Evolutionary conservation across 1,140 invertebrate genomes (phyloP), one percentile per base, ranked within the genome.

Genomic region (Frieseomelitta varia): DNA sequence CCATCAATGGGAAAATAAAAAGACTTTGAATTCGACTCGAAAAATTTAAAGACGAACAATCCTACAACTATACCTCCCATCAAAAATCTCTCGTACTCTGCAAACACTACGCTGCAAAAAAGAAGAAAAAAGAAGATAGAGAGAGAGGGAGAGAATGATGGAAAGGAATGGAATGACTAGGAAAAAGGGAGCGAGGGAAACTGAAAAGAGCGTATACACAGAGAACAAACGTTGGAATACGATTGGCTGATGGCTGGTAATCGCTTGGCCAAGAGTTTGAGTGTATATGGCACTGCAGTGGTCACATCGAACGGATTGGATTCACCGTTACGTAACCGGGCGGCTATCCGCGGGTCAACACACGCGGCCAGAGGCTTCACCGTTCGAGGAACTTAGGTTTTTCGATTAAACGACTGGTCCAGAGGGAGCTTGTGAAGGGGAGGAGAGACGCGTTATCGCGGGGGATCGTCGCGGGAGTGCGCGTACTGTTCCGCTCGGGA

Each of bases 321-420:
- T 93, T 91, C 91, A 92, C 92, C 91, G 92, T 93, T 93, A 93
- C 85, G 89, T 92, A 93, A 93, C 90, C 90, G 90, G 30, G 89
- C 89, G 82, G 88, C 88, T 88, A 86, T 76, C 78, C 81, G 81
- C 79, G 85, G 88, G 88, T 90, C 88, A 89, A 90, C 88, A 90
- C 85, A 90, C 85, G 79, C 85, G 79, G 76, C 51, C 88, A 86
- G 79, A 79, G 85, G 80, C 88, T 85, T 85, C 80, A 63, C 79
- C 75, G 88, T 85, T 79, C 79, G 82, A 85, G 81, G 79, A 89
- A 88, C 85, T 88, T 86, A 58, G 76, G 63, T 89, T 89, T 89
- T 89, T 89, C 81, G 88, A 90, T 89, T 89, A 87, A 88, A 69
- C 75, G 88, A 61, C 87, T 87, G 85, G 85, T 89, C 88, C 88